Percentiles rank a stretch among this genome's conserved stretches.
phyloP scores from a whole-genome alignment of 1,140 invertebrate species.

The Spodoptera litura region DNA sequence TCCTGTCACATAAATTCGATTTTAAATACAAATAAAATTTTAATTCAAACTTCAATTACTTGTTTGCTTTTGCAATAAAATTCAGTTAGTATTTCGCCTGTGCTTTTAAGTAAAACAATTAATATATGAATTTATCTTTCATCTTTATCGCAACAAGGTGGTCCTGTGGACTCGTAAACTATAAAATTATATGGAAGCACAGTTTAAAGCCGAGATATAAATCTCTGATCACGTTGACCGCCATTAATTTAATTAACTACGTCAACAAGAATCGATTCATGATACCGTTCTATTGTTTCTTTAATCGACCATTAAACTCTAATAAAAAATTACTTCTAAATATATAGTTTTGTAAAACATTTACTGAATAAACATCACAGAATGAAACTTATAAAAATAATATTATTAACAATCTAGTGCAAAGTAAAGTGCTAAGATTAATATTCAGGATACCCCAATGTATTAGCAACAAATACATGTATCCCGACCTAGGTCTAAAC shows the following conservation, averaged over 20 bases:
- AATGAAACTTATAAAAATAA: too few species aligned
- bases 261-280: not conserved
- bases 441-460: too few species aligned
- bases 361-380: too few species aligned
- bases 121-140: conserved; percentile 23
- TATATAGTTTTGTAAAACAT: too few species aligned
- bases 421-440: too few species aligned
- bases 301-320: not conserved
- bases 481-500: too few species aligned
- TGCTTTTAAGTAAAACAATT: conserved; percentile 29
- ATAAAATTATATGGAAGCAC: conserved; percentile 38
- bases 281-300: not conserved
- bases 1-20: not conserved
- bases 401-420: too few species aligned
- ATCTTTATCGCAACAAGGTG: conserved; percentile 30
- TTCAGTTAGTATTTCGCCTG: not conserved
- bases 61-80: not conserved
- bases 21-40: conserved; percentile 10
- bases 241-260: conserved; percentile 34
- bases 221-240: conserved; percentile 1
- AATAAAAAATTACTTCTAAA: too few species aligned
- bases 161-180: conserved; percentile 29
- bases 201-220: conserved; percentile 21
- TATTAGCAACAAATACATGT: too few species aligned
- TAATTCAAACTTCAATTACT: not conserved